Evolutionary conservation across 2,888 invertebrate genomes (phyloP), one percentile per base, ranked within the genome.

Genomic region (Scrobipalpa costella): DNA sequence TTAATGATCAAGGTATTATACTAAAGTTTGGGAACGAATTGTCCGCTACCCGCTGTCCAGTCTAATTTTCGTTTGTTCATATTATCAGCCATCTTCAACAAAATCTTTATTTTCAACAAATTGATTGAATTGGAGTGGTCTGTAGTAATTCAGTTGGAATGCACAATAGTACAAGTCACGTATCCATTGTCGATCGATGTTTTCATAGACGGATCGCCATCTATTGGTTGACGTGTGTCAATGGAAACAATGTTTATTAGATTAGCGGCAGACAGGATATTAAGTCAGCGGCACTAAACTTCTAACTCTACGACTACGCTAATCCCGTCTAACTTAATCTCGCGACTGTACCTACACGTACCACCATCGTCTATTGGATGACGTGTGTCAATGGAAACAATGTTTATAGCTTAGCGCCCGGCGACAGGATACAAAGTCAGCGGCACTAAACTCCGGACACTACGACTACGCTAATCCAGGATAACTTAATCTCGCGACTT

Each of bases 191-290:
- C n/a, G n/a, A n/a, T n/a, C n/a, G n/a, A n/a, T n/a, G n/a, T n/a
- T n/a, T n/a, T n/a, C n/a, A n/a, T n/a, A n/a, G n/a, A n/a, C n/a
- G n/a, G n/a, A n/a, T 7, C 15, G 15, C n/a, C 47, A 7, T 13
- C 33, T 6, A 33, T 55, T n/a, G 15, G 11, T 8, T 55, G 55
- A 15, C 55, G 44, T 19, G 49, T 40, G n/a, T 68, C 67, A 78
- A 77, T 77, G 85, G 75, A 76, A 76, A 79, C 21, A 49, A 7
- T 60, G 52, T 55, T 64, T 47, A 59, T n/a, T 61, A 69, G 66
- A 68, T 27, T 67, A 83, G 80, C 83, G 83, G 81, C n/a, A n/a
- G 79, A 78, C 84, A 80, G 80, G 81, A 83, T 77, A 71, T 67
- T 72, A 71, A 49, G 70, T 72, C 72, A 63, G 65, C 65, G 66